These are phyloP conservation scores for Cybosia mesomella DNA, from an alignment of 2,888 invertebrate species.

Conservation along the genomic window DNA sequence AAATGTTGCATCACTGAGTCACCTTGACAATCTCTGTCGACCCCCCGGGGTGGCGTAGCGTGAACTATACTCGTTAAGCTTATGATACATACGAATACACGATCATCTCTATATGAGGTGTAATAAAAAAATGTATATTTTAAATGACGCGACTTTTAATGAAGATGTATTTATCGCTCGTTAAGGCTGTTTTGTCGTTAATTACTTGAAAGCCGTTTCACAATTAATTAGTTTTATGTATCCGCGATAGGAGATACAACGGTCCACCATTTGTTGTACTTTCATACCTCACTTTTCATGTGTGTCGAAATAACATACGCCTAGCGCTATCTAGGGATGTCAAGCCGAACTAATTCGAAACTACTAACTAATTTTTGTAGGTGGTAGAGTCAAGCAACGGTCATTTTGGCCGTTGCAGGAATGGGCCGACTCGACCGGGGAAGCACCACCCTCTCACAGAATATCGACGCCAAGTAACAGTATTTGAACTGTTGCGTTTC, in stretches of 20 bases:
- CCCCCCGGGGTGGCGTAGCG: conserved; percentile 42
- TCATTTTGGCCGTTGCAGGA: too few species aligned
- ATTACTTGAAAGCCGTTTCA: conserved; percentile 1
- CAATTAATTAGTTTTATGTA: background rate
- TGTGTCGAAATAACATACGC: background rate
- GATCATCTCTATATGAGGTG: conserved; percentile 22
- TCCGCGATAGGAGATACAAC: background rate
- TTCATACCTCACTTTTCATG: background rate
- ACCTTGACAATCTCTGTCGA: conserved; percentile 38
- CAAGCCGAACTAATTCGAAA: background rate
- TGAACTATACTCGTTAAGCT: conserved; percentile 38
- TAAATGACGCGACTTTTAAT: conserved; percentile 15
- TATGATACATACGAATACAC: conserved; percentile 18
- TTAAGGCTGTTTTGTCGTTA: background rate
- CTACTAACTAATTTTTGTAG: background rate
- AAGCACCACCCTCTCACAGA: too few species aligned
- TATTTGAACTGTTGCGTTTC: too few species aligned
- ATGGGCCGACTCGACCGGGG: too few species aligned
- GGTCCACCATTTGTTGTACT: background rate
- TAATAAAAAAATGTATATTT: conserved; percentile 32
- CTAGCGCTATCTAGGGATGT: background rate
- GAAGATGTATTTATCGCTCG: conserved; percentile 10
- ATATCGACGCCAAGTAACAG: too few species aligned
- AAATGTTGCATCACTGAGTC: conserved; percentile 12
- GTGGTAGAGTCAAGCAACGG: too few species aligned